These are phyloP conservation scores for Gordius sp. DNA, from an alignment of 2,888 invertebrate species.

Conservation along the genomic window DNA sequence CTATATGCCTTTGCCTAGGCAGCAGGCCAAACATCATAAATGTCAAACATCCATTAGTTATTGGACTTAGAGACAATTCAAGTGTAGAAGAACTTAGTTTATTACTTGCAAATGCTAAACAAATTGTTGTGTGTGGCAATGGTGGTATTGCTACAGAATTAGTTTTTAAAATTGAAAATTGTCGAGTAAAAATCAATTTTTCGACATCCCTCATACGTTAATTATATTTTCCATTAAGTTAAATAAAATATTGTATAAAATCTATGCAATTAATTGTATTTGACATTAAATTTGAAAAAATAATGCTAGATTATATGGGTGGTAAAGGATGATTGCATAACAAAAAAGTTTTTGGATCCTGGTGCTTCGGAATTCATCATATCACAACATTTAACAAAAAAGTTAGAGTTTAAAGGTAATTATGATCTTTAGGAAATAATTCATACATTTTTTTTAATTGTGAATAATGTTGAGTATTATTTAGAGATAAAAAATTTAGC, in stretches of 20 bases:
- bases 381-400: constrained; percentile 15
- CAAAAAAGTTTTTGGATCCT: constrained; percentile 73
- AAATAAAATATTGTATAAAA: background rate
- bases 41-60: constrained; percentile 32
- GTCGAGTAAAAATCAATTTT: constrained; percentile 38
- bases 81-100: constrained; percentile 52
- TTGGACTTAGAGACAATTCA: constrained; percentile 77
- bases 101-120: constrained; percentile 40
- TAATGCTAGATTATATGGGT: constrained; percentile 55
- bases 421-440: constrained; percentile 18
- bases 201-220: background rate
- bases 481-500: no score
- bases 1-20: background rate
- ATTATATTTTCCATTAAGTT: background rate
- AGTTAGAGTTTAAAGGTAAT: constrained; percentile 17
- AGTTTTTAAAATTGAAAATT: constrained; percentile 40
- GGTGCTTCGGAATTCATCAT: constrained; percentile 80
- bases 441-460: no score
- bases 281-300: no score
- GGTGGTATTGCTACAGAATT: constrained; percentile 95
- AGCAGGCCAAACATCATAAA: background rate
- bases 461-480: no score
- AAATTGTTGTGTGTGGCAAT: constrained; percentile 65
- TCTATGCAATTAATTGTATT: constrained; percentile 9
- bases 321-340: constrained; percentile 65